phyloP scores from a whole-genome alignment of 1,140 invertebrate species.

The Halictus rubicundus region DNA sequence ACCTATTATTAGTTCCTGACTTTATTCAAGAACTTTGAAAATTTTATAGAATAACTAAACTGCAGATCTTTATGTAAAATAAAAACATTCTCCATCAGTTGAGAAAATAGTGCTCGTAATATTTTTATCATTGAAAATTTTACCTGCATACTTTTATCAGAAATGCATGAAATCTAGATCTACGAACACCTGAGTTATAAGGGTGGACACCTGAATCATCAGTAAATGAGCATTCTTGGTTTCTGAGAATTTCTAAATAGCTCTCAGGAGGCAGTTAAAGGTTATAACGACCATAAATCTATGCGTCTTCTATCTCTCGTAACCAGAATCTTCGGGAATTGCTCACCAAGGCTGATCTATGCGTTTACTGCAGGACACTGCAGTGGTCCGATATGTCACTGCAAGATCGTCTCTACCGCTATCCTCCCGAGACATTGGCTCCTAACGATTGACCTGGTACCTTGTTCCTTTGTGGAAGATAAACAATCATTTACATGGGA shows the following conservation, averaged over 20 bases:
- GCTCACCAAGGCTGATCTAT: slow-evolving; percentile 44
- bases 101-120: too few species aligned
- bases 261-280: neutral
- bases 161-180: too few species aligned
- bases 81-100: too few species aligned
- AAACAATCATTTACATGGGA: slow-evolving; percentile 38
- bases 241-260: neutral
- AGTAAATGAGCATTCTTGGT: neutral
- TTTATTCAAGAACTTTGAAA: too few species aligned
- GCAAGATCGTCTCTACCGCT: slow-evolving; percentile 46
- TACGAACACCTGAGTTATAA: too few species aligned
- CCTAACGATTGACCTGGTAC: slow-evolving; percentile 51
- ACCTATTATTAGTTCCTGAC: too few species aligned
- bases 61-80: too few species aligned
- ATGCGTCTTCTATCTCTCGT: slow-evolving; percentile 19
- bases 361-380: slow-evolving; percentile 53
- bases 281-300: slow-evolving; percentile 33
- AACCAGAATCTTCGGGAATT: slow-evolving; percentile 53
- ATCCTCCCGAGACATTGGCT: slow-evolving; percentile 55
- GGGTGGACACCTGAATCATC: too few species aligned
- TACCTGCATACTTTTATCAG: too few species aligned
- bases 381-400: slow-evolving; percentile 58
- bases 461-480: slow-evolving; percentile 39
- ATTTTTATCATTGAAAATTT: too few species aligned
- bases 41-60: too few species aligned